Evolutionary conservation across 2,113 vertebrate genomes (phyloP), one percentile per base, ranked within the genome.

Genomic region (Capra hircus): DNA sequence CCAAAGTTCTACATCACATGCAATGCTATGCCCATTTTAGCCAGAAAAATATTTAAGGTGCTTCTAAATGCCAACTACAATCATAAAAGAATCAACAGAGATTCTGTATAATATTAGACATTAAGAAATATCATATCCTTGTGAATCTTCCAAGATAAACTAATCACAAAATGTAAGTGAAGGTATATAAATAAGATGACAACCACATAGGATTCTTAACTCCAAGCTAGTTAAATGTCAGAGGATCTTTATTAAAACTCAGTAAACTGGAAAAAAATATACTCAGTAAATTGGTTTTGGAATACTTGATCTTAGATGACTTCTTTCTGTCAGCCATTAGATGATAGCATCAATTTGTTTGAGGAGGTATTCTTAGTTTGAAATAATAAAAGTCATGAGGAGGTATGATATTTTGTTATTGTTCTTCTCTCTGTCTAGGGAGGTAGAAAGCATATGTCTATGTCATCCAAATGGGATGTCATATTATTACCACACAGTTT

Each of bases 331-430:
- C 43, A 95, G n/a, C 53, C 91, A 40, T 83, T 89, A 93, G 57
- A 94, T 96, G 59, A 92, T 15, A 88, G 48, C 64, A 50, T 90
- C 33, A 12, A 8, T 82, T 94, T 82, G n/a, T 85, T 92, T 77
- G n/a, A 2, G 80, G 43, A 95, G 25, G 16, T 33, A 74, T 84
- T 91, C 82, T 94, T 57, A 90, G 7, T 82, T 92, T 81, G 77
- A 96, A 94, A 90, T 27, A 97, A 92, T 88, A 88, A 97, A 85
- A 95, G 48, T 81, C 83, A 77, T 17, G 27, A 96, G 40, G 33
- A 96, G 13, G 36, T 74, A 40, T 2, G 28, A 62, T 23, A 40
- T 40, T 71, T 71, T 71, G 19, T 71, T 40, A 93, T 45, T 78
- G 53, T 84, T 84, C 53, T 40, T 95, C 59, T 85, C 52, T 93